These are phyloP conservation scores for Tauraco erythrolophus DNA, from an alignment of 2,113 vertebrate species.

Conservation along the genomic window DNA sequence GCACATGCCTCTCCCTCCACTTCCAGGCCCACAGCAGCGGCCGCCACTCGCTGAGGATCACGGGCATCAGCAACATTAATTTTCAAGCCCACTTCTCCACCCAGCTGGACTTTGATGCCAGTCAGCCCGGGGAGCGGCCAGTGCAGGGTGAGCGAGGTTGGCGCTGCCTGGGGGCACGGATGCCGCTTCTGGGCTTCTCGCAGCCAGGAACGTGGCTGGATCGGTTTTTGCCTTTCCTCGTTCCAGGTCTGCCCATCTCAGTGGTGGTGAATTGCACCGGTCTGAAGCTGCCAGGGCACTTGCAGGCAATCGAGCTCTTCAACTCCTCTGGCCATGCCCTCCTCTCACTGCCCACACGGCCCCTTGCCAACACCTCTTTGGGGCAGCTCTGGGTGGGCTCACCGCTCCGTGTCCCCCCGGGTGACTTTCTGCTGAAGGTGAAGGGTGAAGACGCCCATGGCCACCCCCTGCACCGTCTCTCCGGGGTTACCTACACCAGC, in stretches of 20 bases:
- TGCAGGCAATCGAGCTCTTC: constrained; percentile 84
- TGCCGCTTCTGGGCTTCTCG: rapidly evolving
- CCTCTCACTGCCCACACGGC: constrained; percentile 72
- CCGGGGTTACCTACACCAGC: constrained; percentile 90
- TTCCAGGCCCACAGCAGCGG: constrained; percentile 85
- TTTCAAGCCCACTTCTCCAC: constrained; percentile 89
- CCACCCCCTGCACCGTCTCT: constrained; percentile 89
- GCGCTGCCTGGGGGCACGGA: rapidly evolving
- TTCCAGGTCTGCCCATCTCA: constrained; percentile 86
- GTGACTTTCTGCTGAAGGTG: constrained; percentile 90
- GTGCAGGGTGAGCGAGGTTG: constrained; percentile 82
- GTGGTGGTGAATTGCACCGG: constrained; percentile 88
- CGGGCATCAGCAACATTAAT: constrained; percentile 86
- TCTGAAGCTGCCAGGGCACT: constrained; percentile 80
- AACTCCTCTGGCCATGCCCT: constrained; percentile 82
- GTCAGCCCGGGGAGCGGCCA: constrained; percentile 82
- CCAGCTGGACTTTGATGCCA: constrained; percentile 76
- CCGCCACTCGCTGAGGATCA: constrained; percentile 90
- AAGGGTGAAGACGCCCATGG: constrained; percentile 86
- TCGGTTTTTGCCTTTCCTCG: background rate
- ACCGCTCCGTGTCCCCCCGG: constrained; percentile 79
- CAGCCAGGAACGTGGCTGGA: rapidly evolving
- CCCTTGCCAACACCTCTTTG: constrained; percentile 76
- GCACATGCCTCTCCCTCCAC: rapidly evolving
- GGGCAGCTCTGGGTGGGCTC: constrained; percentile 87